A percentile compares a stretch with the other conserved stretches of the same genome.
Evolutionary conservation across 2,888 invertebrate genomes (phyloP).

Genomic region (Tetramorium bicarinatum): DNA sequence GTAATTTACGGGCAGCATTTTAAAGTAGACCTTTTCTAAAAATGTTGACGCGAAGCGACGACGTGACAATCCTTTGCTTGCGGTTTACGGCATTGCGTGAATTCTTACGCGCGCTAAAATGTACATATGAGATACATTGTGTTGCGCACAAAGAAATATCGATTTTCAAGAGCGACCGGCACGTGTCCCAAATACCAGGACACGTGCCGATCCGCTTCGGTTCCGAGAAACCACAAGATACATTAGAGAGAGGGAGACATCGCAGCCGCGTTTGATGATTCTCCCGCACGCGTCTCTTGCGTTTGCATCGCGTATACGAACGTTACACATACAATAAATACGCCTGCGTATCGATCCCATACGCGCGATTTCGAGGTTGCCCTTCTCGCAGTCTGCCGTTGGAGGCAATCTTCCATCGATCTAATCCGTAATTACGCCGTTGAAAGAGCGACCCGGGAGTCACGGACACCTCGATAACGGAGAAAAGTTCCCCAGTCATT

Average conservation of each 20-base stretch:
- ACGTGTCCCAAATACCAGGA: constrained; percentile 65
- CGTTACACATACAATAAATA: constrained; percentile 60
- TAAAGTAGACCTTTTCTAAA: not conserved
- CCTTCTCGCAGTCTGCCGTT: constrained; percentile 61
- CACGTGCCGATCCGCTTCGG: constrained; percentile 66
- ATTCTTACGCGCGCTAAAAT: constrained; percentile 67
- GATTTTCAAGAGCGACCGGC: constrained; percentile 66
- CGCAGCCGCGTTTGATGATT: constrained; percentile 21
- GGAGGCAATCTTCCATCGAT: constrained; percentile 78
- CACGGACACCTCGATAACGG: constrained; percentile 53
- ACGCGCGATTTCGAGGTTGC: constrained; percentile 59
- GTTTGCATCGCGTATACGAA: constrained; percentile 59
- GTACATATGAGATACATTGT: constrained; percentile 63
- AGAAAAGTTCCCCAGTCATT: constrained; percentile 51
- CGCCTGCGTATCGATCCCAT: constrained; percentile 72
- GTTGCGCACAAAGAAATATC: constrained; percentile 62
- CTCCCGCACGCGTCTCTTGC: constrained; percentile 60
- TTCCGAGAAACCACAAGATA: constrained; percentile 55
- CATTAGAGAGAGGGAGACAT: constrained; percentile 42
- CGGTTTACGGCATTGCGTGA: not conserved
- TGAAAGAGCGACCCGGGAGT: constrained; percentile 53
- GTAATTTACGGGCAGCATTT: not conserved
- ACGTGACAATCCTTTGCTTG: not conserved
- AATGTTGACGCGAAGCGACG: not conserved
- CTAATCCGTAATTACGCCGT: constrained; percentile 82